Evolutionary conservation across 2,113 vertebrate genomes (phyloP), one percentile per base, ranked within the genome.

Genomic region (Natator depressus): DNA sequence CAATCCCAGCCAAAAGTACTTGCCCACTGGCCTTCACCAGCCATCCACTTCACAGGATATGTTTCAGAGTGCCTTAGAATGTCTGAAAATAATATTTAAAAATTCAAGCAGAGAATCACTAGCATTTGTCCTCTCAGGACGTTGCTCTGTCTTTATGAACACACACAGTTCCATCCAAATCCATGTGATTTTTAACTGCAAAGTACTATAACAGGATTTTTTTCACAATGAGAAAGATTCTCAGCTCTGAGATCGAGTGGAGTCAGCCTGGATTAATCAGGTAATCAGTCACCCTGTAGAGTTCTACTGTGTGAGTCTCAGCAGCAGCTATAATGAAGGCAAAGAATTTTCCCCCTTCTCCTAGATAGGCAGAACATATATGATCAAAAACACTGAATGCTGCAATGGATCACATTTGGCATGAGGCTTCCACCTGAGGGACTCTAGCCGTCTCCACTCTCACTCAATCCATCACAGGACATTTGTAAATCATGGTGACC

Each of bases 201-300:
- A 94, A 97, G 87, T 84, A 91, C 83, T 91, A 47, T 95, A 97
- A 97, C 94, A 91, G 94, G 94, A 96, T 95, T 97, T 97, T 96
- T 97, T 96, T 96, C 95, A 97, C 96, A 97, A 92, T 93, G 94
- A 94, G 94, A 96, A 95, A 96, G 94, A 86, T 93, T 94, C 53
- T 54, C 93, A 65, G 79, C 91, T 97, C 95, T 96, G 90, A 95
- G 96, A 97, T 94, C 90, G 96, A 97, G 95, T 88, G 93, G 88
- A 97, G 96, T 96, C 97, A 97, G 84, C 59, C 84, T 95, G 59
- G 94, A 91, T 96, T 96, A 96, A 97, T 97, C 96, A 96, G 85
- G 93, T 94, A 95, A 97, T 97, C 96, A 96, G 95, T 97, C 96
- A 97, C 81, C 9, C 96, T 92, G 90, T 82, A 95, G 93, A 96